Conservation (phyloP, 1,140 invertebrate genomes). For the Diachasma alloeum region DNA sequence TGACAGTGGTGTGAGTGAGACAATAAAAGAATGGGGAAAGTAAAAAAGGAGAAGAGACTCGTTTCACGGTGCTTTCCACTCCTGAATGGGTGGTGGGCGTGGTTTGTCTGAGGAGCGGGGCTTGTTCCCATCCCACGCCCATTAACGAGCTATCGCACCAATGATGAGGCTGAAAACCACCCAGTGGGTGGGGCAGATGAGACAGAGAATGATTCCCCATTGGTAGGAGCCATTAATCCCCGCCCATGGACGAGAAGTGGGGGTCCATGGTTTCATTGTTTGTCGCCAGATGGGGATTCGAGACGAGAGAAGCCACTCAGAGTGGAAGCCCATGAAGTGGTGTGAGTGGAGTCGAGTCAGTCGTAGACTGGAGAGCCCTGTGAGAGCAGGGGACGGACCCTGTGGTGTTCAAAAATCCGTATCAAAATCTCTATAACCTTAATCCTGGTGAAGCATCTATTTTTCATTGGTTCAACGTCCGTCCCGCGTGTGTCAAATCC, state of each 20-base stretch:
- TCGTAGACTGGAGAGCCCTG: slow-evolving; percentile 65
- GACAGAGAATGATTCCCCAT: not conserved
- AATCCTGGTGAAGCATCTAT: not conserved
- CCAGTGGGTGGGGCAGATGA: slow-evolving; percentile 21
- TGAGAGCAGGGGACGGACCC: slow-evolving; percentile 63
- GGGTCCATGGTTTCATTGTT: slow-evolving; percentile 49
- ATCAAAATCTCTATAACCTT: slow-evolving; percentile 3
- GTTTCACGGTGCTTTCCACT: slow-evolving; percentile 45
- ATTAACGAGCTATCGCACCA: slow-evolving; percentile 29
- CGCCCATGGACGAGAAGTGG: slow-evolving; percentile 28
- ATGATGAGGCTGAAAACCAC: slow-evolving; percentile 8
- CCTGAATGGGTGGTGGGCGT: slow-evolving; percentile 30
- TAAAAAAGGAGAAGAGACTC: slow-evolving; percentile 28
- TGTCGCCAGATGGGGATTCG: slow-evolving; percentile 58
- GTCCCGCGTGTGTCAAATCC: slow-evolving; percentile 11
- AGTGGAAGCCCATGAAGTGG: slow-evolving; percentile 59
- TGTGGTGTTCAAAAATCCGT: not conserved
- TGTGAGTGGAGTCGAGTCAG: slow-evolving; percentile 64
- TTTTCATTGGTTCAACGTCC: not conserved
- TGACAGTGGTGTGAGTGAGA: slow-evolving; percentile 28
- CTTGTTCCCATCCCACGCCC: slow-evolving; percentile 33
- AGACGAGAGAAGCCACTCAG: slow-evolving; percentile 33
- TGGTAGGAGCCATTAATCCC: not conserved
- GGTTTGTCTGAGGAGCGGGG: slow-evolving; percentile 31
- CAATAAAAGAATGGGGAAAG: slow-evolving; percentile 26